These are phyloP conservation scores for Pseudorhombus dupliciocellatus DNA, from an alignment of 2,113 vertebrate genomes.

Conservation along the genomic window DNA sequence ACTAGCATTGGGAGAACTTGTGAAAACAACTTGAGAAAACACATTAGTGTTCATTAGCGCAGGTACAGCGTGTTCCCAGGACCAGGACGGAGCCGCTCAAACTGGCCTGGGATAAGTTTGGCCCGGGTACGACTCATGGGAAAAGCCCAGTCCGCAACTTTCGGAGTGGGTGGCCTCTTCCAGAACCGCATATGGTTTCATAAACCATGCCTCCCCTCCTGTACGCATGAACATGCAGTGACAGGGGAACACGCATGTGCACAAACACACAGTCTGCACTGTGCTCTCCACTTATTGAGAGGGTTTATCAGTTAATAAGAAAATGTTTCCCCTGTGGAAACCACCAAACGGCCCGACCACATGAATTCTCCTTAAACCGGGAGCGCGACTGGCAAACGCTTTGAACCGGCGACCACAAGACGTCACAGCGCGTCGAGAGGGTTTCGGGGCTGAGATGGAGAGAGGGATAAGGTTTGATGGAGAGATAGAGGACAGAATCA, in stretches of 20 bases:
- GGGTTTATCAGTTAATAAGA: constrained; percentile 61
- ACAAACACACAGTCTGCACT: constrained; percentile 9
- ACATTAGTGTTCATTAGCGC: constrained; percentile 45
- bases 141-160: constrained; percentile 38
- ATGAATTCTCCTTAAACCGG: constrained; percentile 33
- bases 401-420: constrained; percentile 58
- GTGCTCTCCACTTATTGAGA: constrained; percentile 37
- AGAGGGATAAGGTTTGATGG: constrained; percentile 36
- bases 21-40: constrained; percentile 43
- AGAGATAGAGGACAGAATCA: constrained; percentile 34
- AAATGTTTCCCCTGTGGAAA: constrained; percentile 62
- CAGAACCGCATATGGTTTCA: constrained; percentile 42
- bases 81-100: constrained; percentile 35
- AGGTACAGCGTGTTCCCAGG: constrained; percentile 58
- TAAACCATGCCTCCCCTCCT: not conserved
- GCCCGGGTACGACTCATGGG: constrained; percentile 43
- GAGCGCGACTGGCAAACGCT: constrained; percentile 38
- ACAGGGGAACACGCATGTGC: constrained; percentile 16
- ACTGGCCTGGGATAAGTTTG: constrained; percentile 30
- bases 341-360: constrained; percentile 48
- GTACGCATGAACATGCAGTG: constrained; percentile 23
- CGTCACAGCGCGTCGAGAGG: constrained; percentile 38
- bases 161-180: constrained; percentile 64
- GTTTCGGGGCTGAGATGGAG: constrained; percentile 34
- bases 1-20: constrained; percentile 11